These are phyloP conservation scores for Amitus sp. DNA, from an alignment of 2,888 invertebrate species.

Conservation along the genomic window DNA sequence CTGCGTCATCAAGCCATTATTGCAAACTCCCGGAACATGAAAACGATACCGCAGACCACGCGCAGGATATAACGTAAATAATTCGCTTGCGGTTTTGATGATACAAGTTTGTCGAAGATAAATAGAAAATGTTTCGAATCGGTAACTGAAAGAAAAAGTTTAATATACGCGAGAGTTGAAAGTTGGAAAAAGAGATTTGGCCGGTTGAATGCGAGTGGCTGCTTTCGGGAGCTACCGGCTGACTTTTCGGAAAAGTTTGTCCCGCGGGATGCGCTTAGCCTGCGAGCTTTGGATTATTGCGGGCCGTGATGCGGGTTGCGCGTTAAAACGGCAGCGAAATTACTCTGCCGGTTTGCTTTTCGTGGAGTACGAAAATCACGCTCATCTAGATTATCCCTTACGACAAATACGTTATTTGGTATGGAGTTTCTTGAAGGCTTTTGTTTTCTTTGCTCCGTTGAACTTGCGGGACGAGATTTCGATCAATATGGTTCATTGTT, in stretches of 20 bases:
- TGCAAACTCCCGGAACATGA: no score
- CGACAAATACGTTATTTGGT: constrained; percentile 35
- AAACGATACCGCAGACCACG: no score
- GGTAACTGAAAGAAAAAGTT: no score
- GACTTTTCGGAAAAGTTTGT: constrained; percentile 43
- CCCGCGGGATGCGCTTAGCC: constrained; percentile 24
- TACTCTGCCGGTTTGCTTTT: constrained; percentile 17
- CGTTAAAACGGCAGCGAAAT: constrained; percentile 21
- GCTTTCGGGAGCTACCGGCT: constrained; percentile 26
- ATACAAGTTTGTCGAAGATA: constrained; percentile 34
- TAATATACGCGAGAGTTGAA: constrained; percentile 20
- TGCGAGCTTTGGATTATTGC: constrained; percentile 41
- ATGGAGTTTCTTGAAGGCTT: constrained; percentile 12
- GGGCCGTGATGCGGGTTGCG: constrained; percentile 43
- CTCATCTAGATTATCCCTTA: constrained; percentile 34
- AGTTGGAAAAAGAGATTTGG: constrained; percentile 35
- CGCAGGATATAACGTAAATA: no score
- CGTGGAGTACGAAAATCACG: constrained; percentile 23
- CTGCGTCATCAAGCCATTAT: no score
- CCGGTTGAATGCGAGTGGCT: constrained; percentile 30
- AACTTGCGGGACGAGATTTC: background rate
- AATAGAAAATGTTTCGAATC: constrained; percentile 26
- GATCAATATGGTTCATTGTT: constrained; percentile 24
- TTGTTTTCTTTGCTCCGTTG: constrained; percentile 22
- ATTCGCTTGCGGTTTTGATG: constrained; percentile 10